Percentiles rank a stretch among this genome's conserved stretches.
These are phyloP conservation scores for Drosophila grimshawi DNA, from an alignment of 1,140 invertebrate species.

Conservation along the genomic window DNA sequence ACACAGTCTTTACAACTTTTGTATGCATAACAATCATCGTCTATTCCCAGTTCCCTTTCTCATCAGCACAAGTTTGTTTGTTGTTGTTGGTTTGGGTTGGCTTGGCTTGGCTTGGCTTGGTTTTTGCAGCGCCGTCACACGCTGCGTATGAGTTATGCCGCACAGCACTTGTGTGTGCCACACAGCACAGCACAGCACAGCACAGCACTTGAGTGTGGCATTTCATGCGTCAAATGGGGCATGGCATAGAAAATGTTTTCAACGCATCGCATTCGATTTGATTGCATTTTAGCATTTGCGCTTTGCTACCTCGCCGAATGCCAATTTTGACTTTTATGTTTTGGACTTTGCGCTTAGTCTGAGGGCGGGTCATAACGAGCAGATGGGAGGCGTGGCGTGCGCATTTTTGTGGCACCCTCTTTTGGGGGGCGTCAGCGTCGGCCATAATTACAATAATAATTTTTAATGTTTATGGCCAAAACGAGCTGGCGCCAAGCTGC, in stretches of 20 bases:
- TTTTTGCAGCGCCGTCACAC: conserved; percentile 58
- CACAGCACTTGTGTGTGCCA: background rate
- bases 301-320: conserved; percentile 56
- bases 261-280: conserved; percentile 34
- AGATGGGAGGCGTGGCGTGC: conserved; percentile 10
- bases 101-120: background rate
- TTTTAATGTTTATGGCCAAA: conserved; percentile 48
- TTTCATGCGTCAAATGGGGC: conserved; percentile 72
- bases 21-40: background rate
- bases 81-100: background rate
- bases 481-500: conserved; percentile 57
- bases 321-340: conserved; percentile 59
- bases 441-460: conserved; percentile 56
- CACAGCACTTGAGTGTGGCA: conserved; percentile 23
- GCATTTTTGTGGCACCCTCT: conserved; percentile 60
- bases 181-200: background rate
- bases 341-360: conserved; percentile 72
- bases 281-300: conserved; percentile 34
- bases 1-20: background rate
- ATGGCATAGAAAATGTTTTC: conserved; percentile 73
- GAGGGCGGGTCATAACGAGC: background rate
- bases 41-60: background rate
- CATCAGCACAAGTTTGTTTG: no score
- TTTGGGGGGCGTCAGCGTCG: conserved; percentile 25
- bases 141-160: conserved; percentile 76